phyloP scores from a whole-genome alignment of 2,888 invertebrate species.

The Chymomyza fuscimana region DNA sequence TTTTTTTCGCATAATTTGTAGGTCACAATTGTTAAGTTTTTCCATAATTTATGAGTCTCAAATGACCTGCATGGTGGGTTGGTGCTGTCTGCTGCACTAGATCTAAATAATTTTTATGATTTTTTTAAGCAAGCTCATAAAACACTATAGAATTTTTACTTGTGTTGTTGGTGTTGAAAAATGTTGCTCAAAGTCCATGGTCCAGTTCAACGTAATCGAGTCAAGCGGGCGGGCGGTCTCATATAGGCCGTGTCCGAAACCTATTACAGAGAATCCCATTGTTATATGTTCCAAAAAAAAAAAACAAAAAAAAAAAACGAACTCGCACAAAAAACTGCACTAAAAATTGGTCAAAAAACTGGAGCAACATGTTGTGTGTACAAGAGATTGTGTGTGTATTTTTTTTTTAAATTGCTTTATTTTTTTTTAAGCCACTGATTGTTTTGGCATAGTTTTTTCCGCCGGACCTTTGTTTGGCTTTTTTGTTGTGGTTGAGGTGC shows the following conservation, averaged over 20 bases:
- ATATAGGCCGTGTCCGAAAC: conserved; percentile 11
- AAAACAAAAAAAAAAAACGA: conserved; percentile 42
- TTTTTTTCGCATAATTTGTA: conserved; percentile 44
- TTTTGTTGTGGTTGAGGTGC: conserved; percentile 12
- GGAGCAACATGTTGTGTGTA: conserved; percentile 61
- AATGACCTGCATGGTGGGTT: conserved; percentile 23
- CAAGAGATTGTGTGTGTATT: neutral
- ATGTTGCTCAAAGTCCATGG: neutral
- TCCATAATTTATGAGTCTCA: conserved; percentile 49
- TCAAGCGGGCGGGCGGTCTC: conserved; percentile 13
- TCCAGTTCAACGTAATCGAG: conserved; percentile 37
- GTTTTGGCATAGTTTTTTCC: conserved; percentile 22
- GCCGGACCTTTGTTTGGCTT: conserved; percentile 9
- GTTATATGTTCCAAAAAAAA: conserved; percentile 31
- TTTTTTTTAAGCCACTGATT: conserved; percentile 35
- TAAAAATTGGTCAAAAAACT: conserved; percentile 77
- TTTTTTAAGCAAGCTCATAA: conserved; percentile 66
- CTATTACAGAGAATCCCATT: conserved; percentile 42
- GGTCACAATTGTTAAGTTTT: conserved; percentile 30
- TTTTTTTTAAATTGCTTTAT: conserved; percentile 26
- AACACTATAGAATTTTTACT: conserved; percentile 24
- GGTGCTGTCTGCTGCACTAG: conserved; percentile 23
- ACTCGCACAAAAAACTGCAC: conserved; percentile 69
- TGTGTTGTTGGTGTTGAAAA: conserved; percentile 2
- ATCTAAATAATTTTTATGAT: conserved; percentile 65